Base-by-base conservation (phyloP, 2,888 invertebrate genomes). In the Eulithis prunata region DNA sequence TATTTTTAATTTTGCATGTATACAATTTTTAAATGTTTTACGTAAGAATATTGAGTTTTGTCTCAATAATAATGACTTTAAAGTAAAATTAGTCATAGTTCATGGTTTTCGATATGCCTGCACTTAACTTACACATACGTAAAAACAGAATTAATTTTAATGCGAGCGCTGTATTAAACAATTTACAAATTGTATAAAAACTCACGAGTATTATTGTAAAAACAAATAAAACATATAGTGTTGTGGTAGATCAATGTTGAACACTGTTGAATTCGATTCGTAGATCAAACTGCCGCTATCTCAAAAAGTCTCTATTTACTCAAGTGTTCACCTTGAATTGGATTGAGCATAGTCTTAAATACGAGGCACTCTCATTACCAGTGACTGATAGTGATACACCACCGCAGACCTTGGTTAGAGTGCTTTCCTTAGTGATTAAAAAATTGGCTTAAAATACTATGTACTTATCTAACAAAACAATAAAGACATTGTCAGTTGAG, bases 301-400 rank as follows among this genome's bases (percentile, higher is more conserved):
- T 47, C 32, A 32, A 14, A 14, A 13, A 14, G 7, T 47, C 13
- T 14, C 14, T 4, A 13, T 21, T 1, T 21, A 21, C 21, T 1
- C 21, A 21, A 21, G 21, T 21, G 11, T 8, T 12, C 21, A 11
- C 49, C 49, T 51, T 51, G 49, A 51, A 51, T 51, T 28, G 14
- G 11, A 21, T 10, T 21, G 14, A 28, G 21, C 10, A 21, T 21
- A 21, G 21, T 21, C 5, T 11, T 55, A 46, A 58, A 41, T 41
- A 47, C 47, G 32, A 52, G 46, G 45, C 46, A 2, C 3, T 46
- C 57, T 49, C 14, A 49, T 7, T 10, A 51, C 4, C 49, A 51
- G 21, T 51, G 49, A 28, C 49, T 51, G 21, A 28, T 49, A 49
- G 0, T 49, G n/a, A 46, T 47, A 47, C 14, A 47, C 47, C 47